phyloP scores from a whole-genome alignment of 2,113 vertebrate genomes.

The Gasterosteus aculeatus region DNA sequence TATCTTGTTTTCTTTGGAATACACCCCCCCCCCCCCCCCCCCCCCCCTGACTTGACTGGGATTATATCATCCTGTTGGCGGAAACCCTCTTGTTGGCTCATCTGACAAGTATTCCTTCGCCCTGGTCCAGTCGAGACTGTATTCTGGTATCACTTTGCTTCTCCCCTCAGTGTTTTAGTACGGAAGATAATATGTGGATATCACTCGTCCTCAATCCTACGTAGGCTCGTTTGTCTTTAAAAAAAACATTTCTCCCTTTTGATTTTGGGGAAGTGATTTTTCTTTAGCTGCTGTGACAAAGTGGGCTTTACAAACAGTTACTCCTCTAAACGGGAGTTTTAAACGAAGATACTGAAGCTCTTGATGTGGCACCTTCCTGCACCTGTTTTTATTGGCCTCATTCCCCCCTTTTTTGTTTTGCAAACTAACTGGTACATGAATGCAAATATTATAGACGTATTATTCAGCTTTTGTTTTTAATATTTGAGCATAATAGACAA shows the following conservation, averaged over 20 bases:
- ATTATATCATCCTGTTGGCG: conserved; percentile 62
- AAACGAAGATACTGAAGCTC: conserved; percentile 55
- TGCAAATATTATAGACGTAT: too few relatives aligned
- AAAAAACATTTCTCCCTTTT: conserved; percentile 44
- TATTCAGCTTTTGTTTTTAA: too few relatives aligned
- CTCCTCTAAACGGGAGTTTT: too few relatives aligned
- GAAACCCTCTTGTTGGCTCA: conserved; percentile 67
- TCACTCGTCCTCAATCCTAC: too few relatives aligned
- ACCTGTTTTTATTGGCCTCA: conserved; percentile 52
- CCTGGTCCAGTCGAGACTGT: conserved; percentile 52
- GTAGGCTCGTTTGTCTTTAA: too few relatives aligned
- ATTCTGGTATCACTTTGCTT: conserved; percentile 52
- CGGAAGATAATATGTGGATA: conserved; percentile 50
- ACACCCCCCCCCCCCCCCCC: conserved; percentile 10
- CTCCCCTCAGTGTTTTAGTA: conserved; percentile 49
- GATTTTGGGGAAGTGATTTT: too few relatives aligned
- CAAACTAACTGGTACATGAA: too few relatives aligned
- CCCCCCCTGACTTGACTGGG: conserved; percentile 61
- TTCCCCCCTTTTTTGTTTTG: too few relatives aligned
- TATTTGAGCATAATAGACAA: too few relatives aligned
- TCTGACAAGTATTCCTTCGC: conserved; percentile 68
- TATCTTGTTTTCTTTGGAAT: conserved; percentile 70
- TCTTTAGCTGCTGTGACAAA: too few relatives aligned
- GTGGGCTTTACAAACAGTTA: too few relatives aligned
- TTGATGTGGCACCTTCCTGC: conserved; percentile 53